Evolutionary conservation across 2,797 vertebrate genomes (phyloP).

Genomic region (Thamnophis elegans): DNA sequence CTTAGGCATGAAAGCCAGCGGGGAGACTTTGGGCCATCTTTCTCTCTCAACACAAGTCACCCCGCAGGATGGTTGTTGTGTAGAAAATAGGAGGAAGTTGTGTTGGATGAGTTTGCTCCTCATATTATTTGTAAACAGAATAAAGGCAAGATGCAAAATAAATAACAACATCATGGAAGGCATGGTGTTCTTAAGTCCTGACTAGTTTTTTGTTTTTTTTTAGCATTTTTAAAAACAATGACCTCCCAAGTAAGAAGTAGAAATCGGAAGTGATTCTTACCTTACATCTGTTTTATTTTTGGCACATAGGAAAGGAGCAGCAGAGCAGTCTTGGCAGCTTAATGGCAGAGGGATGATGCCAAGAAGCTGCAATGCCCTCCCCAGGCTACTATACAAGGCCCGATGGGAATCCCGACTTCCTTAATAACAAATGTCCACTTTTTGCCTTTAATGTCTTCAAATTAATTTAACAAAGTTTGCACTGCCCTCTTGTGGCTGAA

Average conservation of each 20-base stretch:
- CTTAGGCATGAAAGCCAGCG: background rate
- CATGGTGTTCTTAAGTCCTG: background rate
- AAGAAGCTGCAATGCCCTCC: background rate
- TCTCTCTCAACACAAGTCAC: background rate
- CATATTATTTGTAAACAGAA: background rate
- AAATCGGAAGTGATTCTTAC: background rate
- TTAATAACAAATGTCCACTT: background rate
- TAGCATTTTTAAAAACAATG: background rate
- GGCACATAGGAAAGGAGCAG: background rate
- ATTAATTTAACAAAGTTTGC: constrained; percentile 1
- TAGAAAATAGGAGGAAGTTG: background rate
- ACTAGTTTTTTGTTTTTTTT: background rate
- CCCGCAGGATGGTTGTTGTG: background rate
- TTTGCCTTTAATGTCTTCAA: background rate
- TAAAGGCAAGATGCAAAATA: background rate
- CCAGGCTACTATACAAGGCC: background rate
- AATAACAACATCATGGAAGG: background rate
- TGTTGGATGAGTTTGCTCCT: background rate
- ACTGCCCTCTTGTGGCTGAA: constrained; percentile 32
- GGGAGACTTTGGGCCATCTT: background rate
- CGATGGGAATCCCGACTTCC: background rate
- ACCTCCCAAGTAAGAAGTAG: background rate
- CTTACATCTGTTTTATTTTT: background rate
- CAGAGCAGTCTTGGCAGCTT: background rate
- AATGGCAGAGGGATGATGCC: background rate